These are phyloP conservation scores for Micromussa lordhowensis DNA, from an alignment of 92 coral and sea anemone species.

Conservation along the genomic window DNA sequence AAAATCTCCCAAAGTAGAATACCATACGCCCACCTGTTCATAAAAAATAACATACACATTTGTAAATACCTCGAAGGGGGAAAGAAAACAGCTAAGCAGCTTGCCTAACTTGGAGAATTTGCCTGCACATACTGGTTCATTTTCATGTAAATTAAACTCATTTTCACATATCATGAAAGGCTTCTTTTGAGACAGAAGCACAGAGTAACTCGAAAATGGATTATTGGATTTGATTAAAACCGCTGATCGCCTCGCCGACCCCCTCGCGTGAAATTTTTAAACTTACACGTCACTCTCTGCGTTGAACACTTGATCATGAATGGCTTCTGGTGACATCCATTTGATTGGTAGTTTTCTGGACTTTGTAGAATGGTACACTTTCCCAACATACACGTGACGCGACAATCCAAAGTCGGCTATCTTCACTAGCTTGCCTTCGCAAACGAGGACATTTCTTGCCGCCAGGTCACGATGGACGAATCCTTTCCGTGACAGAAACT, in stretches of 20 bases:
- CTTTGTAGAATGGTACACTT: conserved; percentile 55
- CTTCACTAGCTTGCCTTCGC: conserved; percentile 66
- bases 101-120: no score
- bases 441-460: conserved; percentile 62
- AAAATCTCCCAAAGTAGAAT: conserved; percentile 57
- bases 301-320: conserved; percentile 65
- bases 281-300: conserved; percentile 69
- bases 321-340: conserved; percentile 78
- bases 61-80: no score
- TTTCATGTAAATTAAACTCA: no score
- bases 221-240: no score
- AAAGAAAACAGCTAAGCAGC: no score
- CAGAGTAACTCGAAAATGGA: no score
- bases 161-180: no score
- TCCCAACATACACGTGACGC: conserved; percentile 61
- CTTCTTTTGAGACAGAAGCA: no score
- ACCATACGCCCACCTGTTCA: conserved; percentile 60
- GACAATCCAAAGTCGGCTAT: conserved; percentile 69
- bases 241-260: no score
- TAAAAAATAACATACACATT: neutral
- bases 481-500: conserved; percentile 57
- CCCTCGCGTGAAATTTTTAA: no score
- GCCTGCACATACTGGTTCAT: no score
- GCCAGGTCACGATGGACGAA: conserved; percentile 73
- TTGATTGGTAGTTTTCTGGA: conserved; percentile 64